Evolutionary conservation across 1,140 invertebrate species (phyloP).

Genomic region (Dendroctonus ponderosae): DNA sequence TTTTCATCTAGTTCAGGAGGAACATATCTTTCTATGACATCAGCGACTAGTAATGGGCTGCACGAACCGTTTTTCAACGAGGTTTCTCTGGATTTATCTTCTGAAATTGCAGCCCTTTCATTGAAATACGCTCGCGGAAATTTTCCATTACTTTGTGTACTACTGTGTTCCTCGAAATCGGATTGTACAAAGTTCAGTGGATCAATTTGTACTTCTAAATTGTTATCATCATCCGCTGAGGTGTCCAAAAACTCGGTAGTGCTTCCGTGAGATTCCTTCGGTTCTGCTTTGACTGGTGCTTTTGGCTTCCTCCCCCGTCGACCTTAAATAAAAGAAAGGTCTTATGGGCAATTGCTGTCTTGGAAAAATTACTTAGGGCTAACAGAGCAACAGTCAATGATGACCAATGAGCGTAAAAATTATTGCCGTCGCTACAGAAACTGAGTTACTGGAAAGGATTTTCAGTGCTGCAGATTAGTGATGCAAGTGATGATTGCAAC

Average conservation of each 20-base stretch:
- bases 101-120: not conserved
- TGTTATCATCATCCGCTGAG: conserved; percentile 21
- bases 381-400: not conserved
- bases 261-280: no score
- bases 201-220: conserved; percentile 30
- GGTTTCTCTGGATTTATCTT: not conserved
- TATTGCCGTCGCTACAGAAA: no score
- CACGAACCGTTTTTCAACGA: conserved; percentile 7
- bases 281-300: not conserved
- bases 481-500: no score
- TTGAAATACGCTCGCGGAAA: not conserved
- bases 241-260: no score
- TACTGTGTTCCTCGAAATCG: conserved; percentile 7
- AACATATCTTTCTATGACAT: conserved; percentile 25
- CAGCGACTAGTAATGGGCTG: not conserved
- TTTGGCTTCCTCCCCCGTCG: conserved; percentile 30
- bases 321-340: conserved; percentile 7
- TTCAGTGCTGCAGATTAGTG: no score
- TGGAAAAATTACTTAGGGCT: no score
- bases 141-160: no score
- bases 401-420: not conserved
- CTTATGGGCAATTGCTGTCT: no score
- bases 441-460: no score
- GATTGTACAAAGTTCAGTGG: conserved; percentile 22
- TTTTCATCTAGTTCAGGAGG: conserved; percentile 31